Conservation (phyloP, 2,888 invertebrate species). For the Oscheius sp. region DNA sequence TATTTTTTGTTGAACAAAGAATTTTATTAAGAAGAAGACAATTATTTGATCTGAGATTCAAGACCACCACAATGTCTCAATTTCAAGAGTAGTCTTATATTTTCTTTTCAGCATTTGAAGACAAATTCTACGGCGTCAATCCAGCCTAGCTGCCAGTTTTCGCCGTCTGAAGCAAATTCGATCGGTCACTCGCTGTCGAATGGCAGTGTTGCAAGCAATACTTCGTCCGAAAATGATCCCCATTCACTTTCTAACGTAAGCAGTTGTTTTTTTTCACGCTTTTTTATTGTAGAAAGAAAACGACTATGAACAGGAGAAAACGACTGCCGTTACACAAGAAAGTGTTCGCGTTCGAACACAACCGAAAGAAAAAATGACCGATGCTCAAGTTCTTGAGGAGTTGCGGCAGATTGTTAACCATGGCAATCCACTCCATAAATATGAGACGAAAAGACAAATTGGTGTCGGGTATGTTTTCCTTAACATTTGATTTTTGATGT, state of each 20-base stretch:
- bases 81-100: no score
- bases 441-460: slow-evolving; percentile 83
- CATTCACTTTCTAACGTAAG: slow-evolving; percentile 49
- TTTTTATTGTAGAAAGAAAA: slow-evolving; percentile 49
- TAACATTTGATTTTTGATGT: not conserved
- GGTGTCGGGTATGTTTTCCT: slow-evolving; percentile 79
- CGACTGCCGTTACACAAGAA: no score
- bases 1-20: no score
- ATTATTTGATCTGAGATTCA: not conserved
- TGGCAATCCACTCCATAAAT: slow-evolving; percentile 83
- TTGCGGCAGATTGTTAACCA: slow-evolving; percentile 70
- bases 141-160: slow-evolving; percentile 9
- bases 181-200: slow-evolving; percentile 54
- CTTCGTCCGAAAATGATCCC: slow-evolving; percentile 50
- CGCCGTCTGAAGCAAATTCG: slow-evolving; percentile 26
- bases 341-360: slow-evolving; percentile 51
- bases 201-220: slow-evolving; percentile 50
- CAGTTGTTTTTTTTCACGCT: not conserved
- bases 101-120: slow-evolving; percentile 45
- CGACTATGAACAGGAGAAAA: no score
- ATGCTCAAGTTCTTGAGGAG: slow-evolving; percentile 55
- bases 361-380: slow-evolving; percentile 53
- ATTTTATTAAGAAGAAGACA: no score
- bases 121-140: slow-evolving; percentile 21
- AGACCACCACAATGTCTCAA: not conserved